Percentiles rank a stretch among this genome's conserved stretches.
These are phyloP conservation scores for Gadopsis bispinosus DNA, from an alignment of 2,797 vertebrate species.

Conservation along the genomic window DNA sequence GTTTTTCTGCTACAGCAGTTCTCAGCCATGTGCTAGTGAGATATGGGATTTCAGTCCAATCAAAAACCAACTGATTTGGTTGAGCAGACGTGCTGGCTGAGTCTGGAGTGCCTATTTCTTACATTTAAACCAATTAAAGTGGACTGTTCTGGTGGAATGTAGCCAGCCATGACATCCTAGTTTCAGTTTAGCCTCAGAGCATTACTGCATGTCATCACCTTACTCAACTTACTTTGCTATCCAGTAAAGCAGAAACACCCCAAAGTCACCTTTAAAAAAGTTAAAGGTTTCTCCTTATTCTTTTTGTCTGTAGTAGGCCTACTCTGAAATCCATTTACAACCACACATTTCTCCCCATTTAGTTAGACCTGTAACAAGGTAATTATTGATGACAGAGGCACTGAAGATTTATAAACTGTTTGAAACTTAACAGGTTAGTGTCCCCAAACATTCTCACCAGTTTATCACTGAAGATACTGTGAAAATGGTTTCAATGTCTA, in stretches of 20 bases:
- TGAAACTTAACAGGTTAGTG: background rate
- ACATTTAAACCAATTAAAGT: constrained; percentile 30
- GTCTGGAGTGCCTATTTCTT: constrained; percentile 19
- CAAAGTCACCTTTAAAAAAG: background rate
- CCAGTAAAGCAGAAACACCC: background rate
- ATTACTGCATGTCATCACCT: background rate
- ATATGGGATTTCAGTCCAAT: constrained; percentile 19
- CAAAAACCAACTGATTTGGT: constrained; percentile 4
- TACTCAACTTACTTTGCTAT: background rate
- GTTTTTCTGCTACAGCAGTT: constrained; percentile 34
- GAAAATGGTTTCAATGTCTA: background rate
- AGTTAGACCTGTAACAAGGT: background rate
- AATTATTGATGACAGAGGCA: constrained; percentile 5
- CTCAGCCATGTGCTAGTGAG: constrained; percentile 2
- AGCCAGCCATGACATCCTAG: constrained; percentile 17
- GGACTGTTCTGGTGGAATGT: constrained; percentile 6
- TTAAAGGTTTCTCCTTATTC: background rate
- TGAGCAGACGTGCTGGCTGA: constrained; percentile 11
- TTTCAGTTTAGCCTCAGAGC: constrained; percentile 13
- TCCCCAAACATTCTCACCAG: background rate
- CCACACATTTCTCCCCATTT: background rate
- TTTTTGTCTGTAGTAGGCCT: background rate
- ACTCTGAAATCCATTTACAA: background rate
- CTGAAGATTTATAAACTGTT: background rate
- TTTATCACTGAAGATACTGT: background rate